These are phyloP conservation scores for Telmatochromis sp. DNA, from an alignment of 2,113 vertebrate species.

Conservation along the genomic window DNA sequence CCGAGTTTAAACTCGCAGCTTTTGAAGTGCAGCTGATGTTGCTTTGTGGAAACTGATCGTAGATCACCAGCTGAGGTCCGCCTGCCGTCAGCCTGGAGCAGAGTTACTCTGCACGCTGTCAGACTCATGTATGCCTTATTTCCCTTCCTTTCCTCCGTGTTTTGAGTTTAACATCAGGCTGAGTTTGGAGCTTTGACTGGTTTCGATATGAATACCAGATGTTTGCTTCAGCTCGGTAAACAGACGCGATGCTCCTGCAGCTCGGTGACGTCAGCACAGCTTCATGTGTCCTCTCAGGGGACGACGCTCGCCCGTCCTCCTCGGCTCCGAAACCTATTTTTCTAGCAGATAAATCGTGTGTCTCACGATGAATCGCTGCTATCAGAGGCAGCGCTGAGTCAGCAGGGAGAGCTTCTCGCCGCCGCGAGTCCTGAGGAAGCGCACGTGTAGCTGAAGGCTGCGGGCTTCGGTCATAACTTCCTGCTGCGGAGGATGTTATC, in stretches of 20 bases:
- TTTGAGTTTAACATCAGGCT: neutral
- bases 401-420: neutral
- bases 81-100: neutral
- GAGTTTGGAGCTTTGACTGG: neutral
- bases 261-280: neutral
- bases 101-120: neutral
- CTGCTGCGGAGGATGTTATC: neutral
- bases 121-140: rapidly evolving
- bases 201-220: neutral
- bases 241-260: neutral
- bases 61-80: neutral
- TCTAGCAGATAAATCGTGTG: neutral
- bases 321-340: neutral
- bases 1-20: neutral
- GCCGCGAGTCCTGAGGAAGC: neutral
- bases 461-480: neutral
- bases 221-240: neutral
- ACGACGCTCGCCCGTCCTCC: rapidly evolving
- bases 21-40: neutral
- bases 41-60: neutral
- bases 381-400: constrained; percentile 1
- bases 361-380: neutral
- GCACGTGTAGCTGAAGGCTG: neutral
- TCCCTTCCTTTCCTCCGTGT: neutral
- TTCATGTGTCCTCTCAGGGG: neutral